Conservation (phyloP, 2,797 vertebrate species). For the Cyclura pinguis region DNA sequence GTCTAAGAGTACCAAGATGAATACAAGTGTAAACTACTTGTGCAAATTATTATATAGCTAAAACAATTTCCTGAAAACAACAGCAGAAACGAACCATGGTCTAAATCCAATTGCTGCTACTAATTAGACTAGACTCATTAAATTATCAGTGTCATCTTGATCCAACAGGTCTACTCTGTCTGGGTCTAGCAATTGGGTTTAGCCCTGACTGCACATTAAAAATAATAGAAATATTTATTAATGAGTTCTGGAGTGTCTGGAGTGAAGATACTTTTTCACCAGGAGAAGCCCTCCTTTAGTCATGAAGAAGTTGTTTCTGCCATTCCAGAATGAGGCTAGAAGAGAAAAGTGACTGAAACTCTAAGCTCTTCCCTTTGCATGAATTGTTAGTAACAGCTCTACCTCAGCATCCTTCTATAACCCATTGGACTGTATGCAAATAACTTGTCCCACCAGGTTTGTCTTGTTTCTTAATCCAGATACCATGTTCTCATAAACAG, state of each 20-base stretch:
- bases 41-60: background rate
- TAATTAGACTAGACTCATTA: too few relatives aligned
- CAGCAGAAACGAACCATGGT: background rate
- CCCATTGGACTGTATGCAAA: background rate
- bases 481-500: too few relatives aligned
- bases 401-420: background rate
- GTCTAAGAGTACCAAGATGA: constrained; percentile 17
- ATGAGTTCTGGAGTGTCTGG: background rate
- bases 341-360: background rate
- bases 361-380: background rate
- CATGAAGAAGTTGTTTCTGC: background rate
- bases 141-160: too few relatives aligned
- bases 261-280: background rate
- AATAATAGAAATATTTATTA: background rate
- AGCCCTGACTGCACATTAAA: too few relatives aligned
- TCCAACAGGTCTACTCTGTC: too few relatives aligned
- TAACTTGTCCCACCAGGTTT: background rate
- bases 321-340: background rate
- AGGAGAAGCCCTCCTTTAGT: background rate
- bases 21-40: background rate
- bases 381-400: background rate
- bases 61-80: background rate
- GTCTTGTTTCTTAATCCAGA: background rate
- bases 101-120: too few relatives aligned
- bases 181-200: too few relatives aligned